A percentile compares a stretch with the other conserved stretches of the same genome.
Evolutionary conservation across 2,888 invertebrate genomes (phyloP).

Genomic region (Argyresthia goedartella): DNA sequence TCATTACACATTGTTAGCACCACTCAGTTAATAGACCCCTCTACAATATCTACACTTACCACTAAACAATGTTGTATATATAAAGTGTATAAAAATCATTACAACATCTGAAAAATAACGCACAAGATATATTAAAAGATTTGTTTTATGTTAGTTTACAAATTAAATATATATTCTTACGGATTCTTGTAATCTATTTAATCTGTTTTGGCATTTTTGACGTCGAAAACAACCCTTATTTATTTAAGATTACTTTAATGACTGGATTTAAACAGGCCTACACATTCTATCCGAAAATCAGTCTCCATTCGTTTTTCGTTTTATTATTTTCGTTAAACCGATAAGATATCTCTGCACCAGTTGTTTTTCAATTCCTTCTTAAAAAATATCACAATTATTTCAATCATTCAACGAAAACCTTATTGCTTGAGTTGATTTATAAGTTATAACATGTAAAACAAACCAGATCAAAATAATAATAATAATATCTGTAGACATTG

Average conservation of each 20-base stretch:
- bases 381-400: conserved; percentile 65
- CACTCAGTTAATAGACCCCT: conserved; percentile 69
- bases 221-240: conserved; percentile 44
- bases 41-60: conserved; percentile 62
- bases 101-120: conserved; percentile 66
- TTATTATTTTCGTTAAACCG: conserved; percentile 13
- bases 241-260: conserved; percentile 28
- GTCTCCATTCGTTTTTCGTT: conserved; percentile 52
- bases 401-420: conserved; percentile 27
- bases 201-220: conserved; percentile 58
- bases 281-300: conserved; percentile 65
- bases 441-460: no score
- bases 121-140: conserved; percentile 12
- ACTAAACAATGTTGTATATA: conserved; percentile 61
- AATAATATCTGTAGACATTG: no score
- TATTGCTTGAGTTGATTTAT: no score
- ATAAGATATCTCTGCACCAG: neutral
- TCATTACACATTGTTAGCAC: conserved; percentile 67
- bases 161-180: conserved; percentile 68
- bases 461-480: no score
- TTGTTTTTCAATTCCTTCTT: conserved; percentile 19
- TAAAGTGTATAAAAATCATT: conserved; percentile 68
- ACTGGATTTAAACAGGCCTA: conserved; percentile 59
- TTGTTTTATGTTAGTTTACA: conserved; percentile 32
- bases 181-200: conserved; percentile 33